Evolutionary conservation across 2,888 invertebrate species (phyloP).

Genomic region (Beris chalybata): DNA sequence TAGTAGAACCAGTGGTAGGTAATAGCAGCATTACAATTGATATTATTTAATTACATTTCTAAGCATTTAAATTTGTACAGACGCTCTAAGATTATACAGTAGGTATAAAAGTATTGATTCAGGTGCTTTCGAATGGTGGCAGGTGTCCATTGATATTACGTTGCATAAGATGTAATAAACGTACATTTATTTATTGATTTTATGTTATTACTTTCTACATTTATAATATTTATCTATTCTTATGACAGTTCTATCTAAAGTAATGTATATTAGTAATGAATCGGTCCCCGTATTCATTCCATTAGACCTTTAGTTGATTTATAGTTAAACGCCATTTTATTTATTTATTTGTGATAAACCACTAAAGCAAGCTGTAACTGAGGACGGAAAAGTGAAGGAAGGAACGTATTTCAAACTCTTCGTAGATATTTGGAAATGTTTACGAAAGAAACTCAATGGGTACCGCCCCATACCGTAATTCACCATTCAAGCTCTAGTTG

Average conservation of each 20-base stretch:
- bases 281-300: too few relatives aligned
- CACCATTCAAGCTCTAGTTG: constrained; percentile 10
- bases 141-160: constrained; percentile 12
- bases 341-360: too few relatives aligned
- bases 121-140: constrained; percentile 26
- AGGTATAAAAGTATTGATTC: constrained; percentile 27
- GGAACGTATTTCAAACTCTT: background rate
- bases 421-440: background rate
- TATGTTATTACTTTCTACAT: background rate
- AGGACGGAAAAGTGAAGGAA: background rate
- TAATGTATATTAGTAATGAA: too few relatives aligned
- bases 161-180: too few relatives aligned
- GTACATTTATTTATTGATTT: background rate
- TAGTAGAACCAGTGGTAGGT: constrained; percentile 2
- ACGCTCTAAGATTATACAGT: constrained; percentile 13
- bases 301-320: too few relatives aligned
- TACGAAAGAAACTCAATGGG: background rate
- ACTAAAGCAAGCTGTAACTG: too few relatives aligned
- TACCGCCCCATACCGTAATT: background rate
- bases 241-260: too few relatives aligned
- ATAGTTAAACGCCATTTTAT: too few relatives aligned
- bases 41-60: too few relatives aligned
- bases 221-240: background rate
- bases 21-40: background rate
- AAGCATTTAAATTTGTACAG: constrained; percentile 18